phyloP scores from a whole-genome alignment of 2,797 vertebrate species.

The Fistularia commersonii region DNA sequence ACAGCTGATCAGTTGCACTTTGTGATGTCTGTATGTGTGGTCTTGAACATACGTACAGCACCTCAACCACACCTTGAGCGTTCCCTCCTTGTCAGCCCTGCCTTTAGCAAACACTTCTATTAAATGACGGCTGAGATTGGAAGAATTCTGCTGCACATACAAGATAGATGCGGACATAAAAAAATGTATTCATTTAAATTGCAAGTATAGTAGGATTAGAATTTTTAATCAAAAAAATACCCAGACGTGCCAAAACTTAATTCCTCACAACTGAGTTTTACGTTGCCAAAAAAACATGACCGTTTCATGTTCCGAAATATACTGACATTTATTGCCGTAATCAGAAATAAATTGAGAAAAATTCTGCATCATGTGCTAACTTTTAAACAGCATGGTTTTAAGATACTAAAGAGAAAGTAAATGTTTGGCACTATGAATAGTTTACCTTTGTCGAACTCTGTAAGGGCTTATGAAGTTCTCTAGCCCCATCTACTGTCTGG shows the following conservation, averaged over 20 bases:
- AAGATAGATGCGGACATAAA: conserved; percentile 1
- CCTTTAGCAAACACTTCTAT: conserved; percentile 67
- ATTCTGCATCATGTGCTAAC: no score
- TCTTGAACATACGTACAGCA: conserved; percentile 19
- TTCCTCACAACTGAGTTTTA: no score
- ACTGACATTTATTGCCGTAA: no score
- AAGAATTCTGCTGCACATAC: conserved; percentile 1
- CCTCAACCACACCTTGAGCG: conserved; percentile 55
- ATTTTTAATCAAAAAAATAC: no score
- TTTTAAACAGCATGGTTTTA: no score
- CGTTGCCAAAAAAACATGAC: no score
- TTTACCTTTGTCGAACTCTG: no score
- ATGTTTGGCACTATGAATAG: no score
- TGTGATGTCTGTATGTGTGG: not conserved
- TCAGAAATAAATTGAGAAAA: no score
- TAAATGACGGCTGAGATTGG: conserved; percentile 41
- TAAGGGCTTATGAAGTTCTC: not conserved
- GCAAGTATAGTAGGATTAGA: not conserved
- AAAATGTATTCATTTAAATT: not conserved
- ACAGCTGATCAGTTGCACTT: conserved; percentile 9
- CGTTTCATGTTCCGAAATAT: no score
- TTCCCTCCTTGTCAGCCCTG: conserved; percentile 51
- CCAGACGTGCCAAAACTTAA: no score
- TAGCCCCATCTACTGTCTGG: conserved; percentile 55
- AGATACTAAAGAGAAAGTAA: no score